Evolutionary conservation across 2,888 invertebrate genomes (phyloP).

Genomic region (Gerris lacustris): DNA sequence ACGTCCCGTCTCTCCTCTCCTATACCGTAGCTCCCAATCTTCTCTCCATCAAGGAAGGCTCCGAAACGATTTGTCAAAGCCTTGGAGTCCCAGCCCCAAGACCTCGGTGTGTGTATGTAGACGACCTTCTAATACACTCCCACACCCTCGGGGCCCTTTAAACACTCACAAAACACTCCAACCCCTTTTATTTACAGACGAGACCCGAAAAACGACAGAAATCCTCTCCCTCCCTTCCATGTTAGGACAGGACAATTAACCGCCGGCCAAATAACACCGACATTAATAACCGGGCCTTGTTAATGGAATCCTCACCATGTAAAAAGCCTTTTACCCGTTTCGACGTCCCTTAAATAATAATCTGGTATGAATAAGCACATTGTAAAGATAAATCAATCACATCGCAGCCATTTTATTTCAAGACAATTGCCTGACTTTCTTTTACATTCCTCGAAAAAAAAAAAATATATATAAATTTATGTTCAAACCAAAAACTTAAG

Average conservation of each 20-base stretch:
- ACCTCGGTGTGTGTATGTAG: background rate
- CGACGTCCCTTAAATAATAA: no score
- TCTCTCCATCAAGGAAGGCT: background rate
- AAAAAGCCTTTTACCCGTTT: no score
- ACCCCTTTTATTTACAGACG: background rate
- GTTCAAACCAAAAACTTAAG: no score
- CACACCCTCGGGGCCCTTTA: background rate
- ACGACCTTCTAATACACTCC: background rate
- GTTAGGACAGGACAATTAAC: background rate
- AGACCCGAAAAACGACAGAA: background rate
- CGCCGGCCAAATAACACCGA: background rate
- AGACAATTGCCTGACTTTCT: no score
- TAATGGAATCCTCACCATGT: background rate
- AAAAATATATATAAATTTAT: no score
- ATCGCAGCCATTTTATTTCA: no score
- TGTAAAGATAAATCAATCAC: no score
- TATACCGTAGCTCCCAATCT: background rate
- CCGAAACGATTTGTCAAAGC: background rate
- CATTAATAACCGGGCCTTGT: background rate
- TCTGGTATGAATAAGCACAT: no score
- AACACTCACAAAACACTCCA: background rate
- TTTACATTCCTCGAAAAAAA: no score
- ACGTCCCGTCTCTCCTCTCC: background rate
- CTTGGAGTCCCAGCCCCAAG: background rate
- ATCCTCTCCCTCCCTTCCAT: background rate